A percentile compares a stretch with the other conserved stretches of the same genome.
These are phyloP conservation scores for Colius striatus DNA, from an alignment of 2,113 vertebrate genomes.

Conservation along the genomic window DNA sequence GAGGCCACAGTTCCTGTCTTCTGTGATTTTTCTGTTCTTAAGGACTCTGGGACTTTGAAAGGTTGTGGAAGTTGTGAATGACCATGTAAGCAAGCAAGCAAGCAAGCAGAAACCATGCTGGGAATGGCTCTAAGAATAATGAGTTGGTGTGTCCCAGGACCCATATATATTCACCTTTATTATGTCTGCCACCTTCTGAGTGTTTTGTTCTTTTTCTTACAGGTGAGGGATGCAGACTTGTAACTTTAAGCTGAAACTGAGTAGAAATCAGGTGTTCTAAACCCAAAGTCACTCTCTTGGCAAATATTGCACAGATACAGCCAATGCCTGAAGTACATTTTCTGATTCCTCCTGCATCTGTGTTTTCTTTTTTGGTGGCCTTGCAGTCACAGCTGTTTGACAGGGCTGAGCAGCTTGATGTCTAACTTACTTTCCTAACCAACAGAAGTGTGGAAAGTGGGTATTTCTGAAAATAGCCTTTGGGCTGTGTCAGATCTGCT, in stretches of 20 bases:
- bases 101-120: background rate
- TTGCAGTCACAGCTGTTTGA: background rate
- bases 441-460: background rate
- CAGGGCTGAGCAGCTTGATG: background rate
- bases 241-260: background rate
- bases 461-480: background rate
- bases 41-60: background rate
- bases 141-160: background rate
- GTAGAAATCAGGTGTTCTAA: background rate
- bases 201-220: background rate
- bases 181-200: background rate
- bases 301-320: background rate
- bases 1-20: background rate
- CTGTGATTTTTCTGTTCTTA: background rate
- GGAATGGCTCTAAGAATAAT: background rate
- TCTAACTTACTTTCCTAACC: background rate
- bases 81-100: background rate
- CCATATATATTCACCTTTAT: background rate
- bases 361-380: background rate
- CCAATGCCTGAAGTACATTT: background rate
- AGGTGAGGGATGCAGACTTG: background rate
- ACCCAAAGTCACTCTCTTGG: background rate
- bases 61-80: background rate
- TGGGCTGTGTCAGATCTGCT: background rate
- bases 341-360: background rate